phyloP scores from a whole-genome alignment of 2,113 vertebrate genomes.

The Oncorhynchus keta region DNA sequence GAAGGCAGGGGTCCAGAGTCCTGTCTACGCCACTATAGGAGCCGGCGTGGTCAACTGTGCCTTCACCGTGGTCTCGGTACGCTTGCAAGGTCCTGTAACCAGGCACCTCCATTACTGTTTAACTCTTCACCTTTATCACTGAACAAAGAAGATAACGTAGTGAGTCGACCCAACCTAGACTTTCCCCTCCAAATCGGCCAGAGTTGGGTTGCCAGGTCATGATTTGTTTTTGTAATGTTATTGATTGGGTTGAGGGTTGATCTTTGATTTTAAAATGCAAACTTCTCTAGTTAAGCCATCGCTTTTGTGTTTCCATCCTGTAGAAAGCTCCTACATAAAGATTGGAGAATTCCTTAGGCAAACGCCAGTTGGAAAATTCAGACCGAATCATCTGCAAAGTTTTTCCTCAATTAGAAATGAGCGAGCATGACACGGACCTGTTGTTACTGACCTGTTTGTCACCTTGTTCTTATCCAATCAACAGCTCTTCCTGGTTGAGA shows the following conservation, averaged over 20 bases:
- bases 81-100: background rate
- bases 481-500: constrained; percentile 86
- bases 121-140: constrained; percentile 53
- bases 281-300: background rate
- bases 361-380: no score
- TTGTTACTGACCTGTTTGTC: background rate
- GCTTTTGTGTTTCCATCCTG: no score
- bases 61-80: constrained; percentile 86
- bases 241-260: background rate
- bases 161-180: background rate
- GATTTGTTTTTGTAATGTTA: constrained; percentile 1
- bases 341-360: no score
- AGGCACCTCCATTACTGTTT: constrained; percentile 48
- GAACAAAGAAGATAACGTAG: constrained; percentile 52
- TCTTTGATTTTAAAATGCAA: background rate
- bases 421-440: background rate
- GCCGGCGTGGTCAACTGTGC: constrained; percentile 84
- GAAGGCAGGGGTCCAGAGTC: constrained; percentile 82
- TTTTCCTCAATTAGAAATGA: no score
- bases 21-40: constrained; percentile 87
- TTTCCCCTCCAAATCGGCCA: constrained; percentile 15
- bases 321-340: no score
- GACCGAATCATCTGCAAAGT: no score
- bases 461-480: constrained; percentile 9
- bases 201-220: constrained; percentile 25